phyloP scores from a whole-genome alignment of 2,797 vertebrate genomes.

The Malacoctenus gilli region DNA sequence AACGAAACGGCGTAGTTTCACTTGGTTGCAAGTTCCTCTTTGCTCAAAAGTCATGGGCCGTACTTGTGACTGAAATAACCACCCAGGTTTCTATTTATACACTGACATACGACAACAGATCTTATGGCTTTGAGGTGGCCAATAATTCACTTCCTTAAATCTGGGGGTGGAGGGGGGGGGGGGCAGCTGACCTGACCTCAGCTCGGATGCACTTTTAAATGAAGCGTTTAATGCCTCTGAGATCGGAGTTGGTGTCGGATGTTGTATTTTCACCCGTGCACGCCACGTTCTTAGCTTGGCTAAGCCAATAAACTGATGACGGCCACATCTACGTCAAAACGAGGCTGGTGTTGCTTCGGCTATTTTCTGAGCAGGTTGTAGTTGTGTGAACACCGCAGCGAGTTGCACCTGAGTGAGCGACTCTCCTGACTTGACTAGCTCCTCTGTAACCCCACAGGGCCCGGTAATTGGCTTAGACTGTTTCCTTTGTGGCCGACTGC shows the following conservation, averaged over 20 bases:
- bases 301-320: slow-evolving; percentile 33
- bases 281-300: background rate
- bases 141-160: slow-evolving; percentile 41
- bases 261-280: slow-evolving; percentile 11
- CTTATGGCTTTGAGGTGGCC: slow-evolving; percentile 8
- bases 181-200: background rate
- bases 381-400: slow-evolving; percentile 33
- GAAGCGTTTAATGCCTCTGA: too few relatives aligned
- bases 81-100: slow-evolving; percentile 29
- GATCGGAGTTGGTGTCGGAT: too few relatives aligned
- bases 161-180: background rate
- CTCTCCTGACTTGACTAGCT: slow-evolving; percentile 40
- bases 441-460: slow-evolving; percentile 15
- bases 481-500: slow-evolving; percentile 61
- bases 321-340: slow-evolving; percentile 17
- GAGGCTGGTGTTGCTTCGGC: slow-evolving; percentile 2
- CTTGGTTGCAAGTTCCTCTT: slow-evolving; percentile 34
- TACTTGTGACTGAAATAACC: slow-evolving; percentile 17
- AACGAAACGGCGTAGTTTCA: background rate
- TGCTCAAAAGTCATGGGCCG: slow-evolving; percentile 9
- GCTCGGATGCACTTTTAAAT: background rate
- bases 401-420: slow-evolving; percentile 19
- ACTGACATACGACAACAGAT: slow-evolving; percentile 11
- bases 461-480: slow-evolving; percentile 71
- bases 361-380: slow-evolving; percentile 32